Conservation (phyloP, 2,888 invertebrate species). For the Microchrysa polita region DNA sequence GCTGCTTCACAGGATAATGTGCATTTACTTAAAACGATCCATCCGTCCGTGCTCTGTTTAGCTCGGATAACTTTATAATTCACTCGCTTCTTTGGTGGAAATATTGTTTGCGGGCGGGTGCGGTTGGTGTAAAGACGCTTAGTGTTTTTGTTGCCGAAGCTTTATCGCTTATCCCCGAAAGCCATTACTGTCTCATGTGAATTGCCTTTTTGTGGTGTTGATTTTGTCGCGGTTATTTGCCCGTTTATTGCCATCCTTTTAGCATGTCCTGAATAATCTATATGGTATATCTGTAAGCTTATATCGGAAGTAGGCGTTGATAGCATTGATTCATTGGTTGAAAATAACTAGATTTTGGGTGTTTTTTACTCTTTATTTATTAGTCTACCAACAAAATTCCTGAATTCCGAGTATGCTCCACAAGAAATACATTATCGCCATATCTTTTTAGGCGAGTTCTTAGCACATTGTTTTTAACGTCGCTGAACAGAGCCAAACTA, state of each 20-base stretch:
- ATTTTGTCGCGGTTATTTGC: neutral
- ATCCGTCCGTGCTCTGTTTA: neutral
- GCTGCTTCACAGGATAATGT: neutral
- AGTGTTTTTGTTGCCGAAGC: neutral
- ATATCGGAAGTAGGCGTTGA: too few relatives aligned
- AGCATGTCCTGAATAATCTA: slow-evolving; percentile 7
- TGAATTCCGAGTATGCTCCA: too few relatives aligned
- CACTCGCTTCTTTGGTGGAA: neutral
- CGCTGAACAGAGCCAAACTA: too few relatives aligned
- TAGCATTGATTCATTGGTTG: too few relatives aligned
- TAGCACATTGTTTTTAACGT: too few relatives aligned
- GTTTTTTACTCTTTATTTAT: too few relatives aligned
- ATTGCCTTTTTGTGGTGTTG: slow-evolving; percentile 8
- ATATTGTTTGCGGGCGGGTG: too few relatives aligned
- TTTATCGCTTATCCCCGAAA: slow-evolving; percentile 3
- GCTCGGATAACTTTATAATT: slow-evolving; percentile 16
- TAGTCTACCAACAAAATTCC: too few relatives aligned
- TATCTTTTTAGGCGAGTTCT: too few relatives aligned
- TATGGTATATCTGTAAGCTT: neutral
- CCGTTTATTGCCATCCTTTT: slow-evolving; percentile 3
- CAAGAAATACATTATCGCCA: too few relatives aligned
- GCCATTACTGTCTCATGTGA: slow-evolving; percentile 2
- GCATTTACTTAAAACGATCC: slow-evolving; percentile 12
- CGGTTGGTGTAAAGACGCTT: too few relatives aligned
- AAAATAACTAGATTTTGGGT: too few relatives aligned